phyloP scores from a whole-genome alignment of 2,888 invertebrate species.

The Chironomus tentans region DNA sequence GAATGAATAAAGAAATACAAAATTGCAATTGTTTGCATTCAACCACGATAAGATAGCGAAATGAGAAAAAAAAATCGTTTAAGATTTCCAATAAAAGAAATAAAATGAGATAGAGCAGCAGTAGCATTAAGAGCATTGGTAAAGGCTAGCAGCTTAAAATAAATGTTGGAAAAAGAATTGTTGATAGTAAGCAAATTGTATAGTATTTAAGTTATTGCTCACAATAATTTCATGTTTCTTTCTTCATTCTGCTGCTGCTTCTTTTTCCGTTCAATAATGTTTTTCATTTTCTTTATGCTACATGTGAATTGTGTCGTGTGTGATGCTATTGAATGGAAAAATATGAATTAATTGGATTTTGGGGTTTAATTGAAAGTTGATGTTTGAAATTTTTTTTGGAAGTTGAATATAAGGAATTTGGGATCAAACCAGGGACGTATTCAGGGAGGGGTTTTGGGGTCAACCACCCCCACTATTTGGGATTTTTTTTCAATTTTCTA shows the following conservation, averaged over 20 bases:
- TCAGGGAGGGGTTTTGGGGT: no score
- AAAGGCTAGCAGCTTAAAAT: background rate
- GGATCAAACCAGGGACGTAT: no score
- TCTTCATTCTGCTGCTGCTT: background rate
- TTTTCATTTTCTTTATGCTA: background rate
- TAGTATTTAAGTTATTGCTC: constrained; percentile 23
- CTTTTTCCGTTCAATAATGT: no score
- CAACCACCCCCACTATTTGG: no score
- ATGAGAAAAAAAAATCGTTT: constrained; percentile 15
- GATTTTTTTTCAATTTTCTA: no score
- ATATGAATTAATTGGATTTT: background rate
- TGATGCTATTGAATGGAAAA: background rate
- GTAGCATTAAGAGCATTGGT: background rate
- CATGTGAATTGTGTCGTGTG: background rate
- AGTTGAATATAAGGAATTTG: no score
- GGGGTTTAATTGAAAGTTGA: no score
- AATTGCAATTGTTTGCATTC: background rate
- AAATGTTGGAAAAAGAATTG: constrained; percentile 2
- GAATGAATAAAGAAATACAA: constrained; percentile 1
- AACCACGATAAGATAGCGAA: constrained; percentile 13
- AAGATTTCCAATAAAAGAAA: constrained; percentile 3
- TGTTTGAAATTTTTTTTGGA: no score
- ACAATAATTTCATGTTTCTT: background rate
- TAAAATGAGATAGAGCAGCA: background rate
- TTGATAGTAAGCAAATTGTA: constrained; percentile 18